Conservation (phyloP, 2,888 invertebrate genomes). For the Notodonta ziczac region DNA sequence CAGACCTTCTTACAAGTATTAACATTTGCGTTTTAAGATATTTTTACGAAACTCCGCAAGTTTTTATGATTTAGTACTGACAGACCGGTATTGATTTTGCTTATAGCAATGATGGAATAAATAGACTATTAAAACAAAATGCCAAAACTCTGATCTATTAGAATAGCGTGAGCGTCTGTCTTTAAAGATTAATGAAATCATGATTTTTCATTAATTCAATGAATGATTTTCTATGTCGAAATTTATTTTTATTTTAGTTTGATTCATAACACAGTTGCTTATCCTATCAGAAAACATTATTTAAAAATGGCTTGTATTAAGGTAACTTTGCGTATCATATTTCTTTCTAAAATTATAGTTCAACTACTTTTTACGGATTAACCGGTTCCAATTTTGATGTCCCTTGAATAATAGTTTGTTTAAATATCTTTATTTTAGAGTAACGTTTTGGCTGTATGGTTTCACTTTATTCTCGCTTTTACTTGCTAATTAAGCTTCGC, state of each 20-base stretch:
- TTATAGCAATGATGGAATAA: background rate
- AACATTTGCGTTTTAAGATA: conserved; percentile 50
- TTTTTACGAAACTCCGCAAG: conserved; percentile 15
- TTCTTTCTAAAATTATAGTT: conserved; percentile 9
- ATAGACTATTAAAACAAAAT: background rate
- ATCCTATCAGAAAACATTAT: no score
- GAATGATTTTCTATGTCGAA: no score
- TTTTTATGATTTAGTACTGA: conserved; percentile 1
- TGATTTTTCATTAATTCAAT: no score
- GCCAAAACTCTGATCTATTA: background rate
- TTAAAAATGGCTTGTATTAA: background rate
- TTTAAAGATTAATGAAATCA: no score
- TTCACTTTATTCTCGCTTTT: no score
- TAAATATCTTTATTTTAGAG: background rate
- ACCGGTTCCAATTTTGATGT: background rate
- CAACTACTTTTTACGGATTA: conserved; percentile 22
- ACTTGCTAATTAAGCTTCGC: no score
- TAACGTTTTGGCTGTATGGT: background rate
- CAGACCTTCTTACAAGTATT: conserved; percentile 70
- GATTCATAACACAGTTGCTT: no score
- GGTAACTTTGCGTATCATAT: conserved; percentile 17
- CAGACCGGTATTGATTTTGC: background rate
- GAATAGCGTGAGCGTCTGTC: background rate
- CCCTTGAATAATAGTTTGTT: background rate
- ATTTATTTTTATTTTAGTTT: no score